Base-by-base conservation (phyloP, 2,113 vertebrate species). In the Urocolius indicus region DNA sequence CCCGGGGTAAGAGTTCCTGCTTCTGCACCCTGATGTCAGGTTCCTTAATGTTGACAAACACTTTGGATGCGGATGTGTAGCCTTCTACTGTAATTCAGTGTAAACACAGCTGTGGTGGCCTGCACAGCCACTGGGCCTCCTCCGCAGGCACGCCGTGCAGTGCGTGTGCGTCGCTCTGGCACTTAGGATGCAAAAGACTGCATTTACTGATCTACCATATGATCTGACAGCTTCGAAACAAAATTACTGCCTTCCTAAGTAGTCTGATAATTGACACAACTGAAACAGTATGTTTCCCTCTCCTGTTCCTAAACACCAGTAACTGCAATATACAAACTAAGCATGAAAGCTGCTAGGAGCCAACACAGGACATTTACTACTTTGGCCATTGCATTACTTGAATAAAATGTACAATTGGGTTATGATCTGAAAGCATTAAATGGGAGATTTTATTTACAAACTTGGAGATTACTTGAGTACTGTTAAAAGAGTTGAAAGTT, bases 1-100 rank as follows among this genome's bases (percentile, higher is more conserved):
- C 75, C 76, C 80, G 43, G 58, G 52, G 23, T 4, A 3, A n/a
- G 54, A 43, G 80, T 17, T 84, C 48, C 57, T 66, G 21, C 52
- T 67, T 26, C 69, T 43, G 16, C 90, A 52, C 77, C 32, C 84
- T 5, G 18, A 1, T 36, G 29, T 9, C 59, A 46, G 52, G 10
- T 18, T 10, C 66, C 71, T n/a, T 7, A 1, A 3, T 1, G 15
- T 1, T 6, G 5, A 46, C 4, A 67, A 54, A n/a, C 5, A 5
- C 29, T 51, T 12, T 1, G 43, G 45, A 1, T 66, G 45, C 4
- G 7, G 4, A 0, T 8, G 13, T 6, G 22, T 0, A 48, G 13
- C 4, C 27, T 41, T 22, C 58, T 55, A 6, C 68, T 48, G 6
- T 34, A 5, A 8, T 11, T 32, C 12, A 29, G 19, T 13, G 11